Percentiles rank a stretch among this genome's conserved stretches.
These are phyloP conservation scores for Nicator chloris DNA, from an alignment of 2,113 vertebrate species.

Conservation along the genomic window DNA sequence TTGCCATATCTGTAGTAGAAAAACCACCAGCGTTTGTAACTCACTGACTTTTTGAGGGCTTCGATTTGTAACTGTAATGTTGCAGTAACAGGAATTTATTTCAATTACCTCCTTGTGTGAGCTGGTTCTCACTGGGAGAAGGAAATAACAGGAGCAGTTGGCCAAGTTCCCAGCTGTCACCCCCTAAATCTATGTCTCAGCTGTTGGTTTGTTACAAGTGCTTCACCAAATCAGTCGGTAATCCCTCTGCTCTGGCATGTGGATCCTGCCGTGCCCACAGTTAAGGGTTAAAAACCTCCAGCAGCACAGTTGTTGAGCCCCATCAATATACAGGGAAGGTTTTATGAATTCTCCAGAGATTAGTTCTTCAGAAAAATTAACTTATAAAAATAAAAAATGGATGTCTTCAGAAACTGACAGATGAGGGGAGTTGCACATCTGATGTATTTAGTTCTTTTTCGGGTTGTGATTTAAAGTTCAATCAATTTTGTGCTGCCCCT, in stretches of 20 bases:
- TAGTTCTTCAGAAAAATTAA: not conserved
- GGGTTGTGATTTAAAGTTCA: not conserved
- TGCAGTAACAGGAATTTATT: constrained; percentile 28
- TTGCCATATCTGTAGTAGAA: not conserved
- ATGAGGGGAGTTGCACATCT: not conserved
- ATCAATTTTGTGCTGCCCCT: not conserved
- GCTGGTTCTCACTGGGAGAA: not conserved
- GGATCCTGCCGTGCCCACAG: not conserved
- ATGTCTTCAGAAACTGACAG: not conserved
- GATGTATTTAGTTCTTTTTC: not conserved
- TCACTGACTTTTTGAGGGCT: not conserved
- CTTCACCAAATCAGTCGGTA: not conserved
- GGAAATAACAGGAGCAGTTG: constrained; percentile 14
- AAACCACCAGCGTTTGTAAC: not conserved
- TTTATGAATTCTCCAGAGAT: not conserved
- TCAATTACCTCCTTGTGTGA: not conserved
- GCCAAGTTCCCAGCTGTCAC: not conserved
- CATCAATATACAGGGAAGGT: not conserved
- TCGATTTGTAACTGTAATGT: not conserved
- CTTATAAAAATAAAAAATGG: not conserved
- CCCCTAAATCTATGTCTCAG: constrained; percentile 11
- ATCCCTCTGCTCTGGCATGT: not conserved
- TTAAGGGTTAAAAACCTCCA: not conserved
- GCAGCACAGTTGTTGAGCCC: not conserved
- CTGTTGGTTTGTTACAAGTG: not conserved